Percentiles rank a stretch among this genome's conserved stretches.
Evolutionary conservation across 2,888 invertebrate genomes (phyloP).

Genomic region (Sesia bembeciformis): DNA sequence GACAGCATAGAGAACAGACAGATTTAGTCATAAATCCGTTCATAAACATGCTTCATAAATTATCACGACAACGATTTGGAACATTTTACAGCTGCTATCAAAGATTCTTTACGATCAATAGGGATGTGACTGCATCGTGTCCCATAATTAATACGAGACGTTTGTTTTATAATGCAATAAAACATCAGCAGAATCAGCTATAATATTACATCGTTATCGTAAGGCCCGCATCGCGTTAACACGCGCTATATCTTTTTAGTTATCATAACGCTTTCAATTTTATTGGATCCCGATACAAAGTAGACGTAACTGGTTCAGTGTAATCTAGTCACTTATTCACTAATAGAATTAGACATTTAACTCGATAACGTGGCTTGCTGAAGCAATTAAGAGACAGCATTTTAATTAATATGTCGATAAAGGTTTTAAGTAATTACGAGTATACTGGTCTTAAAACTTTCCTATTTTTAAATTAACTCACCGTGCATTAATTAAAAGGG

Average conservation of each 20-base stretch:
- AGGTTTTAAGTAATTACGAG: too few species aligned
- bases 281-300: conserved; percentile 31
- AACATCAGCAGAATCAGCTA: conserved; percentile 53
- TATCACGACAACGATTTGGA: conserved; percentile 70
- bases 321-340: conserved; percentile 17
- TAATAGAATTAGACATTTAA: conserved; percentile 31
- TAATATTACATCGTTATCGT: conserved; percentile 40
- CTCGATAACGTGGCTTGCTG: conserved; percentile 33
- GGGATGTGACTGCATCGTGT: conserved; percentile 57
- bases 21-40: conserved; percentile 58
- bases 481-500: too few species aligned
- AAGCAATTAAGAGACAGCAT: conserved; percentile 33
- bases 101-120: conserved; percentile 67
- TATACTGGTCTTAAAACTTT: too few species aligned
- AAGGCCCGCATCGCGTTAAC: conserved; percentile 27
- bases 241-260: conserved; percentile 39
- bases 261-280: conserved; percentile 44
- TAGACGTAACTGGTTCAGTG: conserved; percentile 18
- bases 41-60: conserved; percentile 73
- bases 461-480: too few species aligned
- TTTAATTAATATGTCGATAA: conserved; percentile 26
- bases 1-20: conserved; percentile 21
- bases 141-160: conserved; percentile 71
- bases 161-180: conserved; percentile 72
- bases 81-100: conserved; percentile 71